phyloP scores from a whole-genome alignment of 2,888 invertebrate species.

The Oscheius onirici region DNA sequence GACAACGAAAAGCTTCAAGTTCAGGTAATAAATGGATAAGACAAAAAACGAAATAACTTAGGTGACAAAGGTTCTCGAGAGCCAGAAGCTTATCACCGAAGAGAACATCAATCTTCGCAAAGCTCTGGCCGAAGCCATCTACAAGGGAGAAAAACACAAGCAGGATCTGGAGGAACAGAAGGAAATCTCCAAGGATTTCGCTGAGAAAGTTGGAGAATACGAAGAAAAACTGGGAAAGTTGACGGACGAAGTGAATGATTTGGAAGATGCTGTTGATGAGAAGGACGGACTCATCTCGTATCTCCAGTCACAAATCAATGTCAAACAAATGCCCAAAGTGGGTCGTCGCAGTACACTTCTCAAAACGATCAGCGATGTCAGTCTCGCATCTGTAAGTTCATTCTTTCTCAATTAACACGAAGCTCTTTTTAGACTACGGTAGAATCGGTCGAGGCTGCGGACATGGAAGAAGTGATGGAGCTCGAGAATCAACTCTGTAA shows the following conservation, averaged over 20 bases:
- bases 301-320: slow-evolving; percentile 54
- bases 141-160: slow-evolving; percentile 51
- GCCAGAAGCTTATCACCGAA: slow-evolving; percentile 5
- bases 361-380: slow-evolving; percentile 41
- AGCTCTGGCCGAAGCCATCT: slow-evolving; percentile 49
- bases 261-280: slow-evolving; percentile 39
- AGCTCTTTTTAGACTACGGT: slow-evolving; percentile 3
- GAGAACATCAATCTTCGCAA: slow-evolving; percentile 27
- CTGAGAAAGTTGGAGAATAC: slow-evolving; percentile 29
- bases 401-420: background rate
- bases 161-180: slow-evolving; percentile 38
- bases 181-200: slow-evolving; percentile 37
- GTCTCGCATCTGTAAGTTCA: slow-evolving; percentile 9
- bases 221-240: slow-evolving; percentile 32
- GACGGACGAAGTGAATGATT: slow-evolving; percentile 31
- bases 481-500: slow-evolving; percentile 30
- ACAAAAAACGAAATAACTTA: background rate
- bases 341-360: slow-evolving; percentile 46
- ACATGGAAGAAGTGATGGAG: slow-evolving; percentile 36
- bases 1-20: slow-evolving; percentile 40
- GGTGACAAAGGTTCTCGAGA: background rate
- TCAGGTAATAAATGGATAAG: slow-evolving; percentile 29
- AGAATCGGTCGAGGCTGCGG: slow-evolving; percentile 27
- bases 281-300: slow-evolving; percentile 43
- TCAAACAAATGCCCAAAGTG: slow-evolving; percentile 54